These are phyloP conservation scores for Sinelater perroti DNA, from an alignment of 2,888 invertebrate genomes.

Conservation along the genomic window DNA sequence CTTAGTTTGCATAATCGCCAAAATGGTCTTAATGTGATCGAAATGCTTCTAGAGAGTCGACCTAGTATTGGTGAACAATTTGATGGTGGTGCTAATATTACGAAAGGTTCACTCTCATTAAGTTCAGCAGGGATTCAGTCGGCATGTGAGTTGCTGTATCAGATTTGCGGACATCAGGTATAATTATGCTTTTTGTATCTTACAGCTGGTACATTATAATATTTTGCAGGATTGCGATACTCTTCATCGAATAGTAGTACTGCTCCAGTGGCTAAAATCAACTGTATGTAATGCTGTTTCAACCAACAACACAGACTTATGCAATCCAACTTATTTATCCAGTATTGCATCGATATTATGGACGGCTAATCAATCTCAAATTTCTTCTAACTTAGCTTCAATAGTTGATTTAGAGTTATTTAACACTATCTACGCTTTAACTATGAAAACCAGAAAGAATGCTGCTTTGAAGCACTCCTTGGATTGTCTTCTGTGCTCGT, in stretches of 20 bases:
- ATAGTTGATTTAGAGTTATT: slow-evolving; percentile 80
- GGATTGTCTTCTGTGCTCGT: slow-evolving; percentile 86
- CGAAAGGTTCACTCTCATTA: slow-evolving; percentile 54
- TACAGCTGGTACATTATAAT: no score
- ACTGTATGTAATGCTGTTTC: slow-evolving; percentile 64
- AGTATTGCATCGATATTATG: slow-evolving; percentile 85
- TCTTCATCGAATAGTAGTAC: slow-evolving; percentile 69
- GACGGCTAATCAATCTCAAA: slow-evolving; percentile 72
- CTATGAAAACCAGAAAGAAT: slow-evolving; percentile 72
- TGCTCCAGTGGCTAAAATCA: slow-evolving; percentile 77
- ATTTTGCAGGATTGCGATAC: slow-evolving; percentile 64
- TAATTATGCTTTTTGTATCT: not conserved
- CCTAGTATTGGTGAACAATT: slow-evolving; percentile 55
- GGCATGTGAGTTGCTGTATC: slow-evolving; percentile 83
- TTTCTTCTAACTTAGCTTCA: slow-evolving; percentile 70
- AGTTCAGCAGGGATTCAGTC: slow-evolving; percentile 63
- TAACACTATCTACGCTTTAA: slow-evolving; percentile 81
- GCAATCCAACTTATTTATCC: slow-evolving; percentile 71
- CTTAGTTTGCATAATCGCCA: slow-evolving; percentile 73
- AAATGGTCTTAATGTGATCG: slow-evolving; percentile 67
- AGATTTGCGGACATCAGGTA: slow-evolving; percentile 72
- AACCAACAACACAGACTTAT: slow-evolving; percentile 53
- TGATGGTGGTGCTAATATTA: slow-evolving; percentile 50
- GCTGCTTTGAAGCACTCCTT: slow-evolving; percentile 82
- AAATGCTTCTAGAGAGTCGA: slow-evolving; percentile 68